Base-by-base conservation (phyloP, 1,140 invertebrate species). In the Brevipalpus yothersi region DNA sequence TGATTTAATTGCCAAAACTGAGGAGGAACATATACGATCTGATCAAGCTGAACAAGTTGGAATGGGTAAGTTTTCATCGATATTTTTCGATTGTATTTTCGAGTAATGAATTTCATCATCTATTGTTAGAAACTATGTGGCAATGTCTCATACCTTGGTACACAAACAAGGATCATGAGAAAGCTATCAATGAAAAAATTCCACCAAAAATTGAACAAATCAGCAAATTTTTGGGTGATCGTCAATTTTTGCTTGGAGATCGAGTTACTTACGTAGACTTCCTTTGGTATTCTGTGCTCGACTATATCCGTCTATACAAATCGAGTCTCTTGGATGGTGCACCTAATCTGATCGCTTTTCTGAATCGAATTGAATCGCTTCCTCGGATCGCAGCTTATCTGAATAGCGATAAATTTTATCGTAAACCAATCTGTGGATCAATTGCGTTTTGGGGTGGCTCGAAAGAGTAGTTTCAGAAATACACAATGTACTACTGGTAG, bases 201-300 rank as follows among this genome's bases (percentile, higher is more conserved):
- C n/a, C 49, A 9, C 13, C n/a, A 19, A 51, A 51, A 17, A 10
- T 51, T 2, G n/a, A 2, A n/a, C 49, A 51, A 10, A 17, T 19
- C 21, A 19, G n/a, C n/a, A 51, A 51, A n/a, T n/a, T 17, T 17
- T 15, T 51, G 0, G 49, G 71, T 2, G 65, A 70, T 39, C 67
- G 67, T 8, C 61, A 68, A 9, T 77, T 67, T 60, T 69, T 76
- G 63, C 68, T 68, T 41, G 75, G 75, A 13, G 67, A 75, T 9
- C 68, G 70, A 21, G 70, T 75, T 9, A 73, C 72, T 4, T 75
- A 71, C 62, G 71, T 72, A 8, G 76, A 77, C 61, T 77, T 77
- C 61, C 64, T 72, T 41, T 62, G 74, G 39, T 76, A 75, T 65
- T 76, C 77, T 57, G 61, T 70, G 5, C 63, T 77, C 31, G 76